A percentile compares a stretch with the other conserved stretches of the same genome.
Conservation (phyloP, 2,113 vertebrate genomes). For the Anas platyrhynchos region DNA sequence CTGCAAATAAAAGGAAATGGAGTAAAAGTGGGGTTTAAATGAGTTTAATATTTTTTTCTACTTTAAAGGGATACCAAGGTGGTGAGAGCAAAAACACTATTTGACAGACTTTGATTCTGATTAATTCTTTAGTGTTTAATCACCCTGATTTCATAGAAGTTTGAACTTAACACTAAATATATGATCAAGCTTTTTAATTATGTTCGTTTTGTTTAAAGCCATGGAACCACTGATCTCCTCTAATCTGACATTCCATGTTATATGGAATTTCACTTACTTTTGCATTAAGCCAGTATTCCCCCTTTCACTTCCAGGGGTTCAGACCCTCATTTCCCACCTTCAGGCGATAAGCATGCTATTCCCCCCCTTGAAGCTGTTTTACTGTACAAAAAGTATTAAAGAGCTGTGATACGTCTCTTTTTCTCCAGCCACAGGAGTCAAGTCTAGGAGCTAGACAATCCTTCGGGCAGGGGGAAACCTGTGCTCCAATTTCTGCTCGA, state of each 20-base stretch:
- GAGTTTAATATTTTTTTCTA: not conserved
- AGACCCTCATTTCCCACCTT: slow-evolving; percentile 44
- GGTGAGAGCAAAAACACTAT: slow-evolving; percentile 19
- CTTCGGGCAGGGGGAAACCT: not conserved
- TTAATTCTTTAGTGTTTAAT: slow-evolving; percentile 56
- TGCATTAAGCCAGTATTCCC: slow-evolving; percentile 39
- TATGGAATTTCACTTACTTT: slow-evolving; percentile 63
- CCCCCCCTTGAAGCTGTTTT: slow-evolving; percentile 25
- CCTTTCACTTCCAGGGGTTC: slow-evolving; percentile 31
- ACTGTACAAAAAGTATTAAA: slow-evolving; percentile 37
- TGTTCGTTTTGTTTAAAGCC: slow-evolving; percentile 53
- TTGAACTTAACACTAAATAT: slow-evolving; percentile 37
- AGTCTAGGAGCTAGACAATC: not conserved
- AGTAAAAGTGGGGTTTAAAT: slow-evolving; percentile 31
- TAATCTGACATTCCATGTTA: slow-evolving; percentile 59
- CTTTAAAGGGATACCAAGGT: slow-evolving; percentile 36
- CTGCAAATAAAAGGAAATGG: not conserved
- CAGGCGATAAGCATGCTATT: slow-evolving; percentile 15
- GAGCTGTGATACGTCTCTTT: not conserved
- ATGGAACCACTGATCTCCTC: slow-evolving; percentile 21
- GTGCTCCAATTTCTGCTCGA: not conserved
- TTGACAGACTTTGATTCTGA: slow-evolving; percentile 52
- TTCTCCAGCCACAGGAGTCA: slow-evolving; percentile 2
- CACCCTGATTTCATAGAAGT: slow-evolving; percentile 35
- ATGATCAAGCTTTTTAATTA: slow-evolving; percentile 62